Evolutionary conservation across 2,113 vertebrate species (phyloP), one percentile per base, ranked within the genome.

Genomic region (Oreochromis aureus): DNA sequence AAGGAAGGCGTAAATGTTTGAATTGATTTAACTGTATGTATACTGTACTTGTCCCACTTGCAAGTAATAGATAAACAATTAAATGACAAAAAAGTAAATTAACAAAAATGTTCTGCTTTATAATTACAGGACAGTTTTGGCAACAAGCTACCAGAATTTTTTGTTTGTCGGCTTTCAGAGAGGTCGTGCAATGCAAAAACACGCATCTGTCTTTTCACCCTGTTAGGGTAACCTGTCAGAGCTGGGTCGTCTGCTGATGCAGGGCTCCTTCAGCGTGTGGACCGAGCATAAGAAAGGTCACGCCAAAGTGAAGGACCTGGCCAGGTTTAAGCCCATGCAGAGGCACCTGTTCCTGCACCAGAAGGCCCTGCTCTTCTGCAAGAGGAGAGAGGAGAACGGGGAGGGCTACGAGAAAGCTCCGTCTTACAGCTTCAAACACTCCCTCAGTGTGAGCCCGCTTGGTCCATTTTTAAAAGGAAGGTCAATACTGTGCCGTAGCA

Each of bases 251-350:
- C 97, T 99, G 90, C 94, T 98, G 89, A 99, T 99, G 99, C 99
- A 99, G 91, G 99, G 99, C 51, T 99, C 99, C 15, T 99, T 99
- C 95, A 99, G 93, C 3, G 98, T 99, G 51, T 99, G 99, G 98
- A 99, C 97, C 0, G 99, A 99, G 92, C 98, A 99, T 87, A 99
- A 99, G 93, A 98, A 98, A 90, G 99, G 99, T 24, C 99, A 99
- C 58, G 96, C 97, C 1, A 99, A 99, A 89, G 99, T 99, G 66
- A 99, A 99, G 91, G 99, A 99, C 94, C 92, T 99, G 91, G 98
- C 99, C 5, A 95, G 99, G 51, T 99, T 99, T 92, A 99, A 99
- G 91, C 99, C 99, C 73, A 99, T 99, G 99, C 99, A 99, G 93
- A 93, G 99, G 19, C 99, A 99, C 92, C 96, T 99, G 71, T 99